Evolutionary conservation across 2,797 vertebrate species (phyloP).

Genomic region (Zalophus californianus): DNA sequence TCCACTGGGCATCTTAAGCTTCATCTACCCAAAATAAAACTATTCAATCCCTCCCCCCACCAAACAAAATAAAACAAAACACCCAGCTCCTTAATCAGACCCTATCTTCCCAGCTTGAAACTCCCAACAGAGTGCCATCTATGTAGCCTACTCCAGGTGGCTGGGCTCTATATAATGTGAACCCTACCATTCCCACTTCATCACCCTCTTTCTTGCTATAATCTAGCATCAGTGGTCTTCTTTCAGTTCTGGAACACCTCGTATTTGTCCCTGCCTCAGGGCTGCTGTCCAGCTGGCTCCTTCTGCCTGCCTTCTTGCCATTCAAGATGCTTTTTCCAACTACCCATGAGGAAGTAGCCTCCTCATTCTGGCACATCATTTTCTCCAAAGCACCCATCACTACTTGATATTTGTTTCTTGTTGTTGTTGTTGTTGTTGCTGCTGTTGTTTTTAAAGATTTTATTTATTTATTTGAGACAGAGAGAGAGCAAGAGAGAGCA

Average conservation of each 20-base stretch:
- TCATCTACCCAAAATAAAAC: background rate
- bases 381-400: background rate
- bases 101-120: background rate
- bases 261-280: background rate
- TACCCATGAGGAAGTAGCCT: background rate
- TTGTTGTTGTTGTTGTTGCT: background rate
- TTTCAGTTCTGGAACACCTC: background rate
- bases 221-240: background rate
- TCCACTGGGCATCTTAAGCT: background rate
- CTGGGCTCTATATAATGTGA: background rate
- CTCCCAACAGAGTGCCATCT: background rate
- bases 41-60: fast-evolving
- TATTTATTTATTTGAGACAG: too few relatives aligned
- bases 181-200: background rate
- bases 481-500: too few relatives aligned
- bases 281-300: background rate
- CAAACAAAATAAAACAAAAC: background rate
- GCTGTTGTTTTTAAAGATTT: background rate
- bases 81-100: background rate
- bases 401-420: background rate
- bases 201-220: background rate
- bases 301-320: background rate
- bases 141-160: background rate
- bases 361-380: background rate
- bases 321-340: background rate